Conservation (phyloP, 2,888 invertebrate genomes). For the Cryptocheilus praepositus region DNA sequence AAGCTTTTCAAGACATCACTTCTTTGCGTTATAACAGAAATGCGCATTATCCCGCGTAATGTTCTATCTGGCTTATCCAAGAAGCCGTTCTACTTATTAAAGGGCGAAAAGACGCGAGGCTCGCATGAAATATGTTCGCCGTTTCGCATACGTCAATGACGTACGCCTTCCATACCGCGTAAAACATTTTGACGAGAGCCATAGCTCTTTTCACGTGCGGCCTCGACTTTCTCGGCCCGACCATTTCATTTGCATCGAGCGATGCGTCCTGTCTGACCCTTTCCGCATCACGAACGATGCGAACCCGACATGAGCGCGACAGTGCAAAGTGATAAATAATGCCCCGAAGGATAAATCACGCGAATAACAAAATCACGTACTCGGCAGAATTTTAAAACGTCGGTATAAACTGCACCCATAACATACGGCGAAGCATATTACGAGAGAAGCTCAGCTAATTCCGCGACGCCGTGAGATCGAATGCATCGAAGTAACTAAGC, state of each 20-base stretch:
- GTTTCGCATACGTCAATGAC: constrained; percentile 30
- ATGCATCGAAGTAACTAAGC: too few species aligned
- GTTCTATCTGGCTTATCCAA: neutral
- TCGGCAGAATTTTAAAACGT: too few species aligned
- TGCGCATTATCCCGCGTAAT: neutral
- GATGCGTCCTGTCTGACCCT: constrained; percentile 16
- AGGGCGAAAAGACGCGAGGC: constrained; percentile 27
- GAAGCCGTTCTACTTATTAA: constrained; percentile 22
- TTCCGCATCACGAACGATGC: neutral
- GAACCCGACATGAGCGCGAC: too few species aligned
- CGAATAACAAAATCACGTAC: too few species aligned
- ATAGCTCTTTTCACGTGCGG: constrained; percentile 38
- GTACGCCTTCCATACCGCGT: constrained; percentile 43
- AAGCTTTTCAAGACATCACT: too few species aligned
- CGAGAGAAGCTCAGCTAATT: too few species aligned
- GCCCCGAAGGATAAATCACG: too few species aligned
- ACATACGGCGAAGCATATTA: too few species aligned
- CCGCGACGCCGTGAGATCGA: too few species aligned
- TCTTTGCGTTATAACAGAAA: too few species aligned
- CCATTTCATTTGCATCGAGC: constrained; percentile 46
- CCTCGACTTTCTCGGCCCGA: constrained; percentile 8
- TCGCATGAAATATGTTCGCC: constrained; percentile 50
- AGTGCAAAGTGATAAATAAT: too few species aligned
- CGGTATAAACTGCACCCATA: too few species aligned
- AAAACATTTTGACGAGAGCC: constrained; percentile 53